These are phyloP conservation scores for Hydrotaea diabolus DNA, from an alignment of 2,888 invertebrate species.

Conservation along the genomic window DNA sequence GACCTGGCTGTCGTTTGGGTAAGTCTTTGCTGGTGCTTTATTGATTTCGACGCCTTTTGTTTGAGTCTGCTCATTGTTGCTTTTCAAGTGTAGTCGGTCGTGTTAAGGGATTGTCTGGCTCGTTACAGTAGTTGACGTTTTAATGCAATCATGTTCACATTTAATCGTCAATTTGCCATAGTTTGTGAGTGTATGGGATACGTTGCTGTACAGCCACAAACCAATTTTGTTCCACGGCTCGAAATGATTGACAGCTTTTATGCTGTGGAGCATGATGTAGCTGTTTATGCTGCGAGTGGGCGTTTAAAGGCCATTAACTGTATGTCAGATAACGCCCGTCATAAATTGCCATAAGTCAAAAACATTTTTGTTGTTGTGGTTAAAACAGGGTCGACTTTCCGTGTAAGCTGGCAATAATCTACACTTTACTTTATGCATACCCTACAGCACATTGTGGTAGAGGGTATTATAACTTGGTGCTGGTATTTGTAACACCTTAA, in stretches of 20 bases:
- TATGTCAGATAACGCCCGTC: constrained; percentile 52
- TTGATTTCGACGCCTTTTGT: background rate
- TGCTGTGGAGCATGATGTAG: constrained; percentile 1
- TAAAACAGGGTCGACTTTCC: background rate
- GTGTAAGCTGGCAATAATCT: background rate
- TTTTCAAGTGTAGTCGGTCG: background rate
- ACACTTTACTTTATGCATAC: no score
- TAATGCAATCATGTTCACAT: constrained; percentile 18
- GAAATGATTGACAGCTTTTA: constrained; percentile 32
- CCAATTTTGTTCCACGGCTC: background rate
- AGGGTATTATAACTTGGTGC: no score
- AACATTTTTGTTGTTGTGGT: background rate
- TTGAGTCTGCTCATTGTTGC: no score
- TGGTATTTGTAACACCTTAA: no score
- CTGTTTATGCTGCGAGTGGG: constrained; percentile 42
- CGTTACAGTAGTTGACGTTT: constrained; percentile 24
- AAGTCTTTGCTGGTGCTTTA: constrained; percentile 72
- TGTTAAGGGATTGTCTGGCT: constrained; percentile 20
- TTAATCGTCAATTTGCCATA: constrained; percentile 20
- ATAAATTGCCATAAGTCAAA: constrained; percentile 33
- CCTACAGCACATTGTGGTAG: no score
- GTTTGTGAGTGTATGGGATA: constrained; percentile 15
- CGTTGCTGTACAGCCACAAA: no score
- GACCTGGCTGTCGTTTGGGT: constrained; percentile 94
- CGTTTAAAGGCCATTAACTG: constrained; percentile 46